phyloP scores from a whole-genome alignment of 2,888 invertebrate genomes.

The Polia nebulosa region DNA sequence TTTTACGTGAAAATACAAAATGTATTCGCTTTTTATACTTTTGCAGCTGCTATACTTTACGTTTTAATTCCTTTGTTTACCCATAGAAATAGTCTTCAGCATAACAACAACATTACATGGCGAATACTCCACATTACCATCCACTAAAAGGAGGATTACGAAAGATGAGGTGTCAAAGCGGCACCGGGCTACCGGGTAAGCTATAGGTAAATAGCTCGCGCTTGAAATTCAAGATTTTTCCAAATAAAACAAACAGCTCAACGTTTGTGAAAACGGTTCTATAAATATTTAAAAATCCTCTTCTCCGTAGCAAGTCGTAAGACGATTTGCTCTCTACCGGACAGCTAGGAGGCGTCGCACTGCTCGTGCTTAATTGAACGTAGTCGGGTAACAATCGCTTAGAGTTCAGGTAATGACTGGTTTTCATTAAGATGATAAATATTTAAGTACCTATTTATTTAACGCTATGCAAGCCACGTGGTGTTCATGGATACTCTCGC shows the following conservation, averaged over 20 bases:
- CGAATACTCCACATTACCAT: conserved; percentile 11
- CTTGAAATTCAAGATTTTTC: conserved; percentile 68
- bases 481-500: not conserved
- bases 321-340: conserved; percentile 69
- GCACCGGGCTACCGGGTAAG: conserved; percentile 9
- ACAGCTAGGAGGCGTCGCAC: conserved; percentile 27
- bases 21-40: not conserved
- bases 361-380: conserved; percentile 26
- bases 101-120: conserved; percentile 19
- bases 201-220: conserved; percentile 49
- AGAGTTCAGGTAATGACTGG: conserved; percentile 31
- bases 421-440: conserved; percentile 17
- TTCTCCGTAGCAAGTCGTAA: conserved; percentile 64
- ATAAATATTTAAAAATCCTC: conserved; percentile 78
- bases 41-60: not conserved
- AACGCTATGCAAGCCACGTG: not conserved
- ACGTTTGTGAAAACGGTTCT: conserved; percentile 72
- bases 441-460: not conserved
- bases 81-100: not conserved
- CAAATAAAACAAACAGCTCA: conserved; percentile 70
- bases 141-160: conserved; percentile 21
- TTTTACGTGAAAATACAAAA: conserved; percentile 32
- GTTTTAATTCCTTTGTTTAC: not conserved
- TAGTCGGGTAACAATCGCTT: conserved; percentile 37
- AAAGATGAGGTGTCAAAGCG: conserved; percentile 39